Conservation (phyloP, 2,797 vertebrate species). For the Lindbergichthys nudifrons region DNA sequence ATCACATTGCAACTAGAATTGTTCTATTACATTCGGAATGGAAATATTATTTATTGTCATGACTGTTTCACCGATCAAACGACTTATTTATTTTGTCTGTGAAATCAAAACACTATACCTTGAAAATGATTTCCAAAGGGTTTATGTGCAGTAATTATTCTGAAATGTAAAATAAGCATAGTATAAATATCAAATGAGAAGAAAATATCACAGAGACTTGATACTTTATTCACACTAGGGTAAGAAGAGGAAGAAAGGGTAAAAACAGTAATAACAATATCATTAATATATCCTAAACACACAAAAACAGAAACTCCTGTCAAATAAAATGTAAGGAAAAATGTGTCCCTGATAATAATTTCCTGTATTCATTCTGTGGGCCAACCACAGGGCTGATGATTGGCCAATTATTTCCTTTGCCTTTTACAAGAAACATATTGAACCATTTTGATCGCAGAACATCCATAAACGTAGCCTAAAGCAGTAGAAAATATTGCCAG, state of each 20-base stretch:
- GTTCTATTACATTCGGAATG: background rate
- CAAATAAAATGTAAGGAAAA: background rate
- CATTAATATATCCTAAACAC: background rate
- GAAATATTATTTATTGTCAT: conserved; percentile 2
- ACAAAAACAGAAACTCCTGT: no score
- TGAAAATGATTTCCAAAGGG: background rate
- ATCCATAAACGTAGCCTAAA: background rate
- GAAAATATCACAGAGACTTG: background rate
- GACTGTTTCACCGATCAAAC: background rate
- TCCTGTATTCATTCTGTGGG: background rate
- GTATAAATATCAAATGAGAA: background rate
- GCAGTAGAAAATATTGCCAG: background rate
- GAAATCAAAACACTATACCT: background rate
- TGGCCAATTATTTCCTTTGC: background rate
- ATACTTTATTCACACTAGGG: background rate
- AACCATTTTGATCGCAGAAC: conserved; percentile 12
- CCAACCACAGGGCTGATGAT: background rate
- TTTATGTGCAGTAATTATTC: background rate
- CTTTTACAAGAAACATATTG: background rate
- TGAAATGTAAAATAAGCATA: background rate
- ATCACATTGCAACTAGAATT: background rate
- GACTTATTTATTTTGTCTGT: background rate
- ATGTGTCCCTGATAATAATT: background rate
- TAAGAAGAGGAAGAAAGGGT: no score
- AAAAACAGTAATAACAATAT: background rate